phyloP scores from a whole-genome alignment of 1,140 invertebrate genomes.

The Drosophila fuyamai region DNA sequence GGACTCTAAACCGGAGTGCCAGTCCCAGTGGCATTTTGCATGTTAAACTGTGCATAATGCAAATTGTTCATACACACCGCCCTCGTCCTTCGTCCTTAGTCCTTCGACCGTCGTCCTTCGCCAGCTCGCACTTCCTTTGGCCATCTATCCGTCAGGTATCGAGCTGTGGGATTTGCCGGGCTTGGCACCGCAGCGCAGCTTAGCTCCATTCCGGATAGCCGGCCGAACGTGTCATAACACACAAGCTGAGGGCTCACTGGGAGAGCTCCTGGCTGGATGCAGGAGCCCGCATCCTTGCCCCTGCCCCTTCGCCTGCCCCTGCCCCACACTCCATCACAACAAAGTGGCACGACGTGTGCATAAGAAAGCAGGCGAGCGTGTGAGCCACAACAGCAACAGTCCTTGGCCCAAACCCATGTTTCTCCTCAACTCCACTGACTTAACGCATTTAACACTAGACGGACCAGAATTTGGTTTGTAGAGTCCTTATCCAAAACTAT shows the following conservation, averaged over 20 bases:
- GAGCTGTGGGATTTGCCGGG: slow-evolving; percentile 65
- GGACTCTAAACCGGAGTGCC: slow-evolving; percentile 22
- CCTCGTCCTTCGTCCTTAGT: not conserved
- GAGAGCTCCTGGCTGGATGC: slow-evolving; percentile 19
- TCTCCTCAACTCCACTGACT: slow-evolving; percentile 1
- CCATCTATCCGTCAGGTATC: slow-evolving; percentile 71
- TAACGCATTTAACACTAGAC: slow-evolving; percentile 14
- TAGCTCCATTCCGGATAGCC: slow-evolving; percentile 28
- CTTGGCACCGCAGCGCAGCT: slow-evolving; percentile 54
- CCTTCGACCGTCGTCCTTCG: not conserved
- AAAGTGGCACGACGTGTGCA: slow-evolving; percentile 43
- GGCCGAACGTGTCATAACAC: slow-evolving; percentile 59
- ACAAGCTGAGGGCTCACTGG: slow-evolving; percentile 44
- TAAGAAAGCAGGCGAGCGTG: slow-evolving; percentile 38
- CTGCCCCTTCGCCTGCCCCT: not conserved
- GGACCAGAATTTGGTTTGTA: not conserved
- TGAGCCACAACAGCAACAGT: slow-evolving; percentile 30
- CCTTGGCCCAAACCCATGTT: slow-evolving; percentile 4
- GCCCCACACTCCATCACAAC: slow-evolving; percentile 28
- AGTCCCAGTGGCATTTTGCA: slow-evolving; percentile 74
- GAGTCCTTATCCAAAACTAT: not conserved
- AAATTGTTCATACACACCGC: slow-evolving; percentile 64
- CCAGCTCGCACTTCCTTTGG: slow-evolving; percentile 32
- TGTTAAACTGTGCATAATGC: slow-evolving; percentile 81
- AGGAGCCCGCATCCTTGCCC: slow-evolving; percentile 3